Conservation (phyloP, 2,113 vertebrate species). For the Neolamprologus variostigma region DNA sequence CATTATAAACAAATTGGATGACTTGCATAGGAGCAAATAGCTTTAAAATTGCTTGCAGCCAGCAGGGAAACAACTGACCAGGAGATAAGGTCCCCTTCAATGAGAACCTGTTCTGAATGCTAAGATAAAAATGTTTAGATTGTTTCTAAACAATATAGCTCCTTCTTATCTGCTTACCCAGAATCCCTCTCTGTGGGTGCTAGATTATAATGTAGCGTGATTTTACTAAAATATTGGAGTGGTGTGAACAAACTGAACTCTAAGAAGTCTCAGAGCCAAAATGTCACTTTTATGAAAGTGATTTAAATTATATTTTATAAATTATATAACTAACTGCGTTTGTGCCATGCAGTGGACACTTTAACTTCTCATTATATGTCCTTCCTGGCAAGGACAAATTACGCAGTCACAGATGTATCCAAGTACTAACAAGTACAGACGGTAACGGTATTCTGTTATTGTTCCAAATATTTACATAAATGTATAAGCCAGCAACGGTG, state of each 20-base stretch:
- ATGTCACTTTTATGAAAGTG: not conserved
- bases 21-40: not conserved
- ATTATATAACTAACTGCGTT: not conserved
- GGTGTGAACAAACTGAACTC: not conserved
- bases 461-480: not conserved
- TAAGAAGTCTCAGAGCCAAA: not conserved
- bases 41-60: not conserved
- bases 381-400: not conserved
- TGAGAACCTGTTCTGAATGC: not conserved
- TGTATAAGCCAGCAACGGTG: not conserved
- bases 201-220: not conserved
- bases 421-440: not conserved
- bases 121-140: not conserved
- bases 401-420: not conserved
- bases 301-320: fast-evolving
- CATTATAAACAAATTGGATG: not conserved
- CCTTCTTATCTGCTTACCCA: not conserved
- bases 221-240: not conserved
- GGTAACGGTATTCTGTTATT: not conserved
- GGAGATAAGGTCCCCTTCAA: not conserved
- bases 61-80: not conserved
- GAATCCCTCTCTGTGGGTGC: not conserved
- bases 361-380: not conserved
- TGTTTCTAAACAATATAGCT: not conserved
- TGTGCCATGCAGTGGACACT: fast-evolving